Base-by-base conservation (phyloP, 2,797 vertebrate species). In the Thunnus albacares region DNA sequence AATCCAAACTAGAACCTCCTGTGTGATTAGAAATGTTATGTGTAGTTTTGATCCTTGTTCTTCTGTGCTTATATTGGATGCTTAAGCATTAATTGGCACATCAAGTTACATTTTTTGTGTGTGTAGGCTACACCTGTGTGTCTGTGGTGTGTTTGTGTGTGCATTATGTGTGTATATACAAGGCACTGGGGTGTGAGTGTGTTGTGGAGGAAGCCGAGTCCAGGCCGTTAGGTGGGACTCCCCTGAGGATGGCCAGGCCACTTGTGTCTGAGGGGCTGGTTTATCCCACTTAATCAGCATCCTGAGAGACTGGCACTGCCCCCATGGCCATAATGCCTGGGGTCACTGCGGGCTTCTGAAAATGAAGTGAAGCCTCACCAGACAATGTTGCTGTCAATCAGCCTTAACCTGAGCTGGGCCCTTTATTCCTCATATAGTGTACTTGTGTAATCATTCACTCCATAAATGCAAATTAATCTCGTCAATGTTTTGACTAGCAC, bases 241-340 rank as follows among this genome's bases (percentile, higher is more conserved):
- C 90, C 90, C 87, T 80, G 83, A 90, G 93, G 91, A 93, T 80
- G 38, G 71, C 79, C 83, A 30, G 81, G 82, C 85, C 89, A 89
- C 93, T 94, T 93, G 90, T 93, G 87, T 90, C 80, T 92, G 80
- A 89, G 89, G 85, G 87, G 84, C 82, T 89, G 90, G 90, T 94
- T 95, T 91, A 94, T 95, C 91, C 94, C 88, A 94, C 91, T 95
- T 95, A 95, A 95, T 95, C 93, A 94, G 89, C 92, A 92, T 91
- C 92, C 91, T 85, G 88, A 92, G 93, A 94, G 90, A 94, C 91
- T 93, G 93, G 92, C 92, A 92, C 92, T 92, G 91, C 93, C 93
- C 93, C 89, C 89, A 71, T 84, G 77, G 90, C 87, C 89, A 92
- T 94, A 94, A 94, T 92, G 89, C 89, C 82, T 69, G 83, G 67